Evolutionary conservation across 2,113 vertebrate species (phyloP), one percentile per base, ranked within the genome.

Genomic region (Marcusenius ussheri): DNA sequence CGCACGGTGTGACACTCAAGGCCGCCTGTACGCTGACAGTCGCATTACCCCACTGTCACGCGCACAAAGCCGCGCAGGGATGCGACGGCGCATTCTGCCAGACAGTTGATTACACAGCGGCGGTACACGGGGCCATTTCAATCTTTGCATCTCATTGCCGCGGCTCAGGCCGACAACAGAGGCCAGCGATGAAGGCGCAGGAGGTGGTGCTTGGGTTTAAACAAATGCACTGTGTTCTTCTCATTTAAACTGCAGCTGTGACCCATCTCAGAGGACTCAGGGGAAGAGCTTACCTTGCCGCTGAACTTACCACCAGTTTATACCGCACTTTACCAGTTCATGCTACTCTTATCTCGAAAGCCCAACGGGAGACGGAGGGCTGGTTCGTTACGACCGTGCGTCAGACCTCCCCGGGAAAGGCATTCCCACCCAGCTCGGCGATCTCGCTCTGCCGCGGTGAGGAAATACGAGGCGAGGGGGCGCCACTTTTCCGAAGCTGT

Each of bases 41-140:
- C 87, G 31, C 87, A 89, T 90, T 89, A 90, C 83, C 90, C 88
- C 39, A 10, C 90, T 90, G 90, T 90, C 90, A 90, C 56, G 31
- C 13, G 58, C 87, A 89, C 88, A 90, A 89, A 89, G 88, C 35
- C 35, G 45, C 35, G 42, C 58, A 27, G 42, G 42, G 88, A 45
- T 31, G 50, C 49, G 50, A 17, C 15, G 35, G 17, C 35, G 1
- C 87, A 49, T 88, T 83, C 58, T 24, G 87, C 42, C 39, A 84
- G 88, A 49, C 56, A 86, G 50, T 88, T 51, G 88, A 83, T 90
- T 90, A 83, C 77, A 84, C 21, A 31, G 77, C 39, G 15, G n/a
- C 49, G 15, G 88, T 13, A 35, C 74, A 56, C 27, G 21, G 49
- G 53, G 15, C 51, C 45, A 84, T 90, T 89, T 90, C 80, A 88